Percentiles rank a stretch among this genome's conserved stretches.
phyloP scores from a whole-genome alignment of 2,113 vertebrate species.

The Rhea pennata region DNA sequence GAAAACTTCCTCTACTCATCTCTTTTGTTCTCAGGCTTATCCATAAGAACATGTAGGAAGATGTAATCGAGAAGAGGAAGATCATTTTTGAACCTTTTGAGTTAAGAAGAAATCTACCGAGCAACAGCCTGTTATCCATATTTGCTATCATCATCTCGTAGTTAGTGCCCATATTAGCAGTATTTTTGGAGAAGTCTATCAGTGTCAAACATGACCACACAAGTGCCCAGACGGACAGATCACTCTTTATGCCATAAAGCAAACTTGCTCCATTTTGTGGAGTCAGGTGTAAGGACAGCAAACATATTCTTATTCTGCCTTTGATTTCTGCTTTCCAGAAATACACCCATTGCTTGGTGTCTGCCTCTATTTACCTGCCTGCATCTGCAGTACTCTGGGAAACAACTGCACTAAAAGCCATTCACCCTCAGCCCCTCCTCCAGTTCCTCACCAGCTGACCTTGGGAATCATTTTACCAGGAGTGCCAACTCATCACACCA shows the following conservation, averaged over 20 bases:
- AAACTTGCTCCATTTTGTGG: not conserved
- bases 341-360: not conserved
- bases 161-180: not conserved
- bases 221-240: accelerated
- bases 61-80: not conserved
- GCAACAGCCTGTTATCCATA: not conserved
- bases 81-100: not conserved
- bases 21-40: not conserved
- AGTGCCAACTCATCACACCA: not conserved
- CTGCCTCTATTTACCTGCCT: not conserved
- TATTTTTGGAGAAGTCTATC: not conserved
- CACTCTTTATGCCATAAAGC: not conserved
- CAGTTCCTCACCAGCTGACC: not conserved
- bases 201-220: not conserved
- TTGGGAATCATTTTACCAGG: not conserved
- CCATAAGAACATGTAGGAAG: not conserved
- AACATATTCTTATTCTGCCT: not conserved
- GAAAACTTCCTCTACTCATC: not conserved
- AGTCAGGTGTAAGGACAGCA: not conserved
- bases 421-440: not conserved
- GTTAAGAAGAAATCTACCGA: constrained; percentile 4
- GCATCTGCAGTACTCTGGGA: not conserved
- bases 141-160: not conserved
- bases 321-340: not conserved
- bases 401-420: not conserved